Conservation (phyloP, 2,797 vertebrate genomes). For the Circus cinereus region DNA sequence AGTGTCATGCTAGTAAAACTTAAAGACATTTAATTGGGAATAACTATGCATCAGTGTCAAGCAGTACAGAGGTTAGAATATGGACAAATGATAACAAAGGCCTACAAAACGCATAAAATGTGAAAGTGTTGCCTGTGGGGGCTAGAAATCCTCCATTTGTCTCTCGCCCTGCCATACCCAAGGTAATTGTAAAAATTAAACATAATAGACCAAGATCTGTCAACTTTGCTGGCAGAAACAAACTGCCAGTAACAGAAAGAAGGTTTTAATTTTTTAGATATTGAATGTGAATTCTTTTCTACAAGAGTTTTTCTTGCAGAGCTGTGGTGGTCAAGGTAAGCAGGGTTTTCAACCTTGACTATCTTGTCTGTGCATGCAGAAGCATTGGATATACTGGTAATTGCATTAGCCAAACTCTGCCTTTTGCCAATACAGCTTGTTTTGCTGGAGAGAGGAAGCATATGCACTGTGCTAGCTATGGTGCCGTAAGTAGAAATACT, state of each 20-base stretch:
- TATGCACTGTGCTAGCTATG: background rate
- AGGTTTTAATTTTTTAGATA: background rate
- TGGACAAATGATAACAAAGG: background rate
- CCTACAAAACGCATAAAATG: background rate
- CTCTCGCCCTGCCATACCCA: background rate
- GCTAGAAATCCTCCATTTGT: background rate
- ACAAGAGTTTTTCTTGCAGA: background rate
- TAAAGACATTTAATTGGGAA: background rate
- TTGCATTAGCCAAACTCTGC: background rate
- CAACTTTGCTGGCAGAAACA: background rate
- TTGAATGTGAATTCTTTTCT: background rate
- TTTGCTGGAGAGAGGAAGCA: background rate
- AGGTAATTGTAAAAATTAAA: background rate
- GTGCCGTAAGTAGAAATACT: background rate
- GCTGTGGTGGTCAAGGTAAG: background rate
- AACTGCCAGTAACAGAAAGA: background rate
- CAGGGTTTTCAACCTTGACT: background rate
- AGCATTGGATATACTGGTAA: background rate
- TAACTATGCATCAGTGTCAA: background rate
- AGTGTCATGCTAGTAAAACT: background rate
- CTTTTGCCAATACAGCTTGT: background rate
- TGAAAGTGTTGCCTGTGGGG: background rate
- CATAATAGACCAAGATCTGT: background rate
- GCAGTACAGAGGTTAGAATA: background rate
- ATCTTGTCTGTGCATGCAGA: background rate